Percentiles rank a stretch among this genome's conserved stretches.
These are phyloP conservation scores for Athetis lepigone DNA, from an alignment of 2,888 invertebrate species.

Conservation along the genomic window DNA sequence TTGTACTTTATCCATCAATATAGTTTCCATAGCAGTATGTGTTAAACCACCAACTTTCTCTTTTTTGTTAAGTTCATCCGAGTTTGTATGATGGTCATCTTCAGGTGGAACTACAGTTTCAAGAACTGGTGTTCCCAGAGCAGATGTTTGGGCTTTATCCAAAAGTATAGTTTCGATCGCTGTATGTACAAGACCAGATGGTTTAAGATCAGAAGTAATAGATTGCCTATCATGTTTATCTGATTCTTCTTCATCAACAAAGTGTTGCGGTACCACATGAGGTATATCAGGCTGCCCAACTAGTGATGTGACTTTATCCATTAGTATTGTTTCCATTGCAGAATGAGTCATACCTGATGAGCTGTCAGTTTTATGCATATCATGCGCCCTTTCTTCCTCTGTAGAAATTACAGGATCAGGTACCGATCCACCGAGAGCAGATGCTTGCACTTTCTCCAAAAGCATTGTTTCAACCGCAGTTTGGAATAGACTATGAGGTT, in stretches of 20 bases:
- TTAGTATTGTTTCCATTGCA: conserved; percentile 87
- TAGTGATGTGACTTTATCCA: conserved; percentile 83
- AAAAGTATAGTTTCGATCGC: conserved; percentile 50
- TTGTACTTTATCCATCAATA: conserved; percentile 57
- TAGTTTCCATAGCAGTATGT: conserved; percentile 49
- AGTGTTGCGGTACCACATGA: conserved; percentile 35
- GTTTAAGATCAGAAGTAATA: conserved; percentile 48
- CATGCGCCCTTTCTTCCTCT: conserved; percentile 26
- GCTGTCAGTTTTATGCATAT: conserved; percentile 40
- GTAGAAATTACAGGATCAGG: conserved; percentile 42
- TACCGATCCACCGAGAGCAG: conserved; percentile 42
- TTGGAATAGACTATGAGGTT: conserved; percentile 62
- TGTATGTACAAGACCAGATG: conserved; percentile 63
- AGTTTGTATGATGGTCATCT: conserved; percentile 10
- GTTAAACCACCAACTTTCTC: conserved; percentile 32
- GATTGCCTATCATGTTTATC: conserved; percentile 22
- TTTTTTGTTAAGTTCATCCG: conserved; percentile 5
- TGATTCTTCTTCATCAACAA: conserved; percentile 18
- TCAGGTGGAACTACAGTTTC: conserved; percentile 23
- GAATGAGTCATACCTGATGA: conserved; percentile 80
- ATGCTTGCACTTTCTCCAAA: conserved; percentile 58
- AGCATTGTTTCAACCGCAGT: conserved; percentile 64
- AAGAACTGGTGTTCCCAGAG: conserved; percentile 29
- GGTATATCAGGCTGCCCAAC: conserved; percentile 33
- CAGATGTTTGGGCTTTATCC: conserved; percentile 42